Percentiles rank a stretch among this genome's conserved stretches.
Conservation (phyloP, 1,140 invertebrate genomes). For the Dysdera silvatica region DNA sequence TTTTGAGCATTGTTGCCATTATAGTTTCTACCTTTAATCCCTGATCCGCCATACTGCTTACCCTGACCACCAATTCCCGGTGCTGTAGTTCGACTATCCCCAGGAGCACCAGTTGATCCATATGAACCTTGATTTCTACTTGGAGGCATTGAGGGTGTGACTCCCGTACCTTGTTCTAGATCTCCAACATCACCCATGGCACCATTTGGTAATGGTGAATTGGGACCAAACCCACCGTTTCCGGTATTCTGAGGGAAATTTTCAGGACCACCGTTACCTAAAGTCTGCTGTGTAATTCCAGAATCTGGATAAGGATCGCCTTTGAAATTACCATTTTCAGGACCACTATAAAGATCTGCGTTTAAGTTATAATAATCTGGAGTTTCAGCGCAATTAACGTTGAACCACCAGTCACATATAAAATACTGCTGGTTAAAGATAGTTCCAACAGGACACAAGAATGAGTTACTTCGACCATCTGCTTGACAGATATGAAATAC, state of each 20-base stretch:
- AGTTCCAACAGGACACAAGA: slow-evolving; percentile 46
- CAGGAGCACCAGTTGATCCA: neutral
- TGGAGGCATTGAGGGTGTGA: neutral
- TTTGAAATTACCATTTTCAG: slow-evolving; percentile 14
- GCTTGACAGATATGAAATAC: slow-evolving; percentile 45
- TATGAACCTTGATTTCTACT: neutral
- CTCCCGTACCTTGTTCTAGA: neutral
- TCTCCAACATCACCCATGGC: neutral
- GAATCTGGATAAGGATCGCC: neutral
- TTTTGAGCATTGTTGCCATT: too few species aligned
- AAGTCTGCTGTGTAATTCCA: neutral
- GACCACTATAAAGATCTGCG: slow-evolving; percentile 38
- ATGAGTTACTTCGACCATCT: slow-evolving; percentile 38
- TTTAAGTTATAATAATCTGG: slow-evolving; percentile 52
- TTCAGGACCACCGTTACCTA: neutral
- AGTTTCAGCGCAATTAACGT: slow-evolving; percentile 61
- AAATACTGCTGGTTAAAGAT: slow-evolving; percentile 45
- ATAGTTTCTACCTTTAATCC: too few species aligned
- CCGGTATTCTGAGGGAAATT: neutral
- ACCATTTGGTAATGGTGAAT: neutral
- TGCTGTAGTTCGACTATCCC: neutral
- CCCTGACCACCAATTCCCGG: neutral
- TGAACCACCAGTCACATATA: slow-evolving; percentile 71
- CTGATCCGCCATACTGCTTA: slow-evolving; percentile 2
- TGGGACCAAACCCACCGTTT: neutral